Percentiles rank a stretch among this genome's conserved stretches.
phyloP scores from a whole-genome alignment of 2,113 vertebrate species.

The Kryptolebias marmoratus region DNA sequence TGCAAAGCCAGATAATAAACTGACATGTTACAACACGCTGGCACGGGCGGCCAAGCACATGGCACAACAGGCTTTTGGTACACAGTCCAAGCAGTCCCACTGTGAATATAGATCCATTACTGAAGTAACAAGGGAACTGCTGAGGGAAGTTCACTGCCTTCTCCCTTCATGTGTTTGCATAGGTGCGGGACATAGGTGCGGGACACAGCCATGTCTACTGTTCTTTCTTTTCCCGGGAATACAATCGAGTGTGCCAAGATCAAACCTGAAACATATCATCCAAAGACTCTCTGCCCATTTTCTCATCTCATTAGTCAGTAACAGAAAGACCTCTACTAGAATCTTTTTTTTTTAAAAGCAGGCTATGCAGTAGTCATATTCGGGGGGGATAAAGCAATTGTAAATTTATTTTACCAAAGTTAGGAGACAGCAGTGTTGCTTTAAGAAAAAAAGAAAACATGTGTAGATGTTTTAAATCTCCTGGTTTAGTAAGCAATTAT shows the following conservation, averaged over 20 bases:
- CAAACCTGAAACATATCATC: background rate
- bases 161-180: background rate
- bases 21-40: too few relatives aligned
- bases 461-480: background rate
- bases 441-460: background rate
- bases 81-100: background rate
- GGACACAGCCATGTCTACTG: background rate
- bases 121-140: background rate
- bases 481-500: background rate
- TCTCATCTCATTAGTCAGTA: background rate
- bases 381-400: background rate
- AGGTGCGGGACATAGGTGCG: background rate
- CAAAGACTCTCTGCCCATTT: background rate
- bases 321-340: background rate
- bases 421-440: background rate
- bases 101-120: conserved; percentile 6
- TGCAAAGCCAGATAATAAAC: too few relatives aligned
- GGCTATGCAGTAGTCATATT: background rate
- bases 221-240: background rate
- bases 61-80: background rate
- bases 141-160: background rate
- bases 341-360: background rate
- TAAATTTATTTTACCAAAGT: background rate
- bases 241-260: background rate
- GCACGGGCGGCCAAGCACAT: background rate